These are phyloP conservation scores for Macrophya alboannulata DNA, from an alignment of 2,888 invertebrate species.

Conservation along the genomic window DNA sequence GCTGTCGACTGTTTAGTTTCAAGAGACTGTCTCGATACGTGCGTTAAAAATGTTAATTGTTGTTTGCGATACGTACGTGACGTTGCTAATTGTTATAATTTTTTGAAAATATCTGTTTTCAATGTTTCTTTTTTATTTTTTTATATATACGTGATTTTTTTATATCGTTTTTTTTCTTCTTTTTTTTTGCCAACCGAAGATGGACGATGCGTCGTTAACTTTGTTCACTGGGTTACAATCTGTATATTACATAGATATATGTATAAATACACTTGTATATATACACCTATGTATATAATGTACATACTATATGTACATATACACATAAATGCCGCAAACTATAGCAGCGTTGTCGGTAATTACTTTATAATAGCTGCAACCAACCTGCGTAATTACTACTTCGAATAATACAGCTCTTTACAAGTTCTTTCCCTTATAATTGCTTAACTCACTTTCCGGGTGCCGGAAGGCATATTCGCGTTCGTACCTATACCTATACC, in stretches of 20 bases:
- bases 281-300: not conserved
- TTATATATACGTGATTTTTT: not conserved
- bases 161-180: not conserved
- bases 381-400: conserved; percentile 70
- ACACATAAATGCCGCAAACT: conserved; percentile 5
- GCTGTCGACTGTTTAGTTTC: no score
- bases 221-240: conserved; percentile 1
- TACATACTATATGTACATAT: not conserved
- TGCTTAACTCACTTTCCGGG: conserved; percentile 54
- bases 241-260: no score
- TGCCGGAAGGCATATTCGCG: conserved; percentile 50
- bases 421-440: conserved; percentile 51
- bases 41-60: no score
- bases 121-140: not conserved
- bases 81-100: no score
- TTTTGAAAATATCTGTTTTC: no score
- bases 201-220: conserved; percentile 20
- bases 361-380: conserved; percentile 71
- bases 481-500: not conserved
- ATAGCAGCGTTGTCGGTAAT: conserved; percentile 69
- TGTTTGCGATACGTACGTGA: no score
- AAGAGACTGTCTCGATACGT: no score
- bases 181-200: conserved; percentile 5
- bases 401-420: conserved; percentile 50
- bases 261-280: no score